Evolutionary conservation across 2,113 vertebrate species (phyloP).

Genomic region (Theristicus caerulescens): DNA sequence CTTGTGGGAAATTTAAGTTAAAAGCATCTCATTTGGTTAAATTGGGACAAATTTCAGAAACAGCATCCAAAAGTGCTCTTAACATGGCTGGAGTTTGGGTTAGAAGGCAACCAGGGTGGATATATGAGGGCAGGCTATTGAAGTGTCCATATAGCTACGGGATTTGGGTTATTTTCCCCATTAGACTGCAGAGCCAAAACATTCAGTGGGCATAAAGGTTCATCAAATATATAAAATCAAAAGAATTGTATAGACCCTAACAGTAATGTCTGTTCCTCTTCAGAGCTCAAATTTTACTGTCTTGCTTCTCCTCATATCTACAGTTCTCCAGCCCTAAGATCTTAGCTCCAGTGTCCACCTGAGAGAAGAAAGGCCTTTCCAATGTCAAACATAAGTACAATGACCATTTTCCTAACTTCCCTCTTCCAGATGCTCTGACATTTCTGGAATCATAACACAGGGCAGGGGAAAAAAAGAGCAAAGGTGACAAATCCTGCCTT

Average conservation of each 20-base stretch:
- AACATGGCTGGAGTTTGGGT: background rate
- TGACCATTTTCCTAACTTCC: background rate
- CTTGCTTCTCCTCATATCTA: background rate
- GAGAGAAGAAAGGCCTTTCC: background rate
- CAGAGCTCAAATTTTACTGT: background rate
- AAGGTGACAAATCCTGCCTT: background rate
- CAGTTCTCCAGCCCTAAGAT: background rate
- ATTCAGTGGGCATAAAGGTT: background rate
- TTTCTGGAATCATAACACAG: background rate
- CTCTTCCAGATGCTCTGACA: background rate
- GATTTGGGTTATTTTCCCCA: background rate
- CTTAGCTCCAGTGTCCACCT: background rate
- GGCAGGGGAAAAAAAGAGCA: rapidly evolving
- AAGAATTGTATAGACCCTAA: background rate
- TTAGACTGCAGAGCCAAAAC: background rate
- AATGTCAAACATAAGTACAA: background rate
- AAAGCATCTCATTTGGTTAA: background rate
- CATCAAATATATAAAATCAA: background rate
- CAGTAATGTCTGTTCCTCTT: background rate
- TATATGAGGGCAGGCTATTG: background rate
- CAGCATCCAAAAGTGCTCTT: background rate
- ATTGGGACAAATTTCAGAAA: background rate
- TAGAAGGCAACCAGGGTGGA: background rate
- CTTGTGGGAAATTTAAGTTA: background rate
- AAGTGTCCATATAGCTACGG: background rate